Percentiles rank a stretch among this genome's conserved stretches.
These are phyloP conservation scores for Drosophila falleni DNA, from an alignment of 2,888 invertebrate genomes.

Conservation along the genomic window DNA sequence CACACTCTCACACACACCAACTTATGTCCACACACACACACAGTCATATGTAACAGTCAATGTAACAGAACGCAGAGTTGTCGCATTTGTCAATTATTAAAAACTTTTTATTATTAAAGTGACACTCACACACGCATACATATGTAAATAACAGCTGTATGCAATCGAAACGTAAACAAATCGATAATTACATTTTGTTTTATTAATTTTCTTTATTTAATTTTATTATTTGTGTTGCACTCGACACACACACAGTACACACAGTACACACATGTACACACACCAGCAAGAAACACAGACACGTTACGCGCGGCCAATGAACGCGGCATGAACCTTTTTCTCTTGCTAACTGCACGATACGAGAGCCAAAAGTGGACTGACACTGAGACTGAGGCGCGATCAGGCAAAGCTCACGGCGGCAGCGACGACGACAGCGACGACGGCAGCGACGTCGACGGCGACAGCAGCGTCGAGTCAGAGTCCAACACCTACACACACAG, in stretches of 20 bases:
- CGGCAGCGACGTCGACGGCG: constrained; percentile 38
- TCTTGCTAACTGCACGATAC: constrained; percentile 63
- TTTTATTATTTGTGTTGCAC: constrained; percentile 46
- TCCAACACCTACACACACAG: constrained; percentile 54
- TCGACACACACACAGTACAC: constrained; percentile 14
- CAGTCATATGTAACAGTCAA: constrained; percentile 1
- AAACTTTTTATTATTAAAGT: constrained; percentile 14
- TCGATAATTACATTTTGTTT: constrained; percentile 32
- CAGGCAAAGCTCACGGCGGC: constrained; percentile 73
- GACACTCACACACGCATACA: background rate
- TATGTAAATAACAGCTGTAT: constrained; percentile 1
- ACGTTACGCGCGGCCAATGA: constrained; percentile 62
- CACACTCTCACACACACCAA: constrained; percentile 28
- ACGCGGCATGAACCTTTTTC: constrained; percentile 54
- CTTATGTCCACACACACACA: constrained; percentile 15
- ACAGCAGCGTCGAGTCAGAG: constrained; percentile 44
- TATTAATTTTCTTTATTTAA: constrained; percentile 54
- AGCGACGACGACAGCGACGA: constrained; percentile 36
- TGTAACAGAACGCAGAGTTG: constrained; percentile 25
- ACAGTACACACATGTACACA: constrained; percentile 32
- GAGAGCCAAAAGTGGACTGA: constrained; percentile 75
- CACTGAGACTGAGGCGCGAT: constrained; percentile 60
- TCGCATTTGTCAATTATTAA: constrained; percentile 47
- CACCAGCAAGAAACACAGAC: constrained; percentile 56
- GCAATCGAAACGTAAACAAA: constrained; percentile 44